Evolutionary conservation across 2,113 vertebrate genomes (phyloP).

Genomic region (Thunnus thynnus): DNA sequence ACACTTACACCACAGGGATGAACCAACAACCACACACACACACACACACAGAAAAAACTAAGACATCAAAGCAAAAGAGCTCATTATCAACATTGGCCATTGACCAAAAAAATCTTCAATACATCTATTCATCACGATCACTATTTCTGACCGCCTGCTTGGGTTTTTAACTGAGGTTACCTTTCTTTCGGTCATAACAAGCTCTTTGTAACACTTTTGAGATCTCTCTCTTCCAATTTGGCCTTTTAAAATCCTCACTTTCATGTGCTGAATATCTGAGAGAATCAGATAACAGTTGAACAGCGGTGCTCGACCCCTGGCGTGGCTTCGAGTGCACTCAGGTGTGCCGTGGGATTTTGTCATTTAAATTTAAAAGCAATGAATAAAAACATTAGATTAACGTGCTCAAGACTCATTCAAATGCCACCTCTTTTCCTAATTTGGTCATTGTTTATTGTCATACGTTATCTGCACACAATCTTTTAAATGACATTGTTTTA

Average conservation of each 20-base stretch:
- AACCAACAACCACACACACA: slow-evolving; percentile 9
- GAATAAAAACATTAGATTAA: slow-evolving; percentile 41
- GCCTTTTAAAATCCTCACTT: slow-evolving; percentile 41
- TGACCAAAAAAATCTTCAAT: slow-evolving; percentile 33
- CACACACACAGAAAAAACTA: slow-evolving; percentile 5
- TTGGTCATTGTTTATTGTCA: background rate
- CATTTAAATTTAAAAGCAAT: slow-evolving; percentile 56
- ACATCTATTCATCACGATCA: slow-evolving; percentile 20
- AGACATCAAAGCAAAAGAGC: slow-evolving; percentile 62
- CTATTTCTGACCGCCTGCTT: slow-evolving; percentile 7
- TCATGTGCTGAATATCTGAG: slow-evolving; percentile 50
- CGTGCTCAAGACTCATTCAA: background rate
- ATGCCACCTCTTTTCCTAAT: background rate
- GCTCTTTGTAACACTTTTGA: slow-evolving; percentile 8
- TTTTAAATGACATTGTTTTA: background rate
- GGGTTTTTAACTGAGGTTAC: slow-evolving; percentile 12
- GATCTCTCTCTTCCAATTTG: slow-evolving; percentile 14
- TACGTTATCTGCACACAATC: accelerated
- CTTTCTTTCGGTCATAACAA: slow-evolving; percentile 12
- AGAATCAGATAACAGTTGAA: slow-evolving; percentile 37
- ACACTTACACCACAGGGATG: slow-evolving; percentile 35
- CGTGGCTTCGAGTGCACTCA: slow-evolving; percentile 51
- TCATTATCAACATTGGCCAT: slow-evolving; percentile 57
- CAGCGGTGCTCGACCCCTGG: slow-evolving; percentile 25
- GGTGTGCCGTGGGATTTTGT: slow-evolving; percentile 51